Conservation (phyloP, 2,888 invertebrate species). For the Leucoptera coffeella region DNA sequence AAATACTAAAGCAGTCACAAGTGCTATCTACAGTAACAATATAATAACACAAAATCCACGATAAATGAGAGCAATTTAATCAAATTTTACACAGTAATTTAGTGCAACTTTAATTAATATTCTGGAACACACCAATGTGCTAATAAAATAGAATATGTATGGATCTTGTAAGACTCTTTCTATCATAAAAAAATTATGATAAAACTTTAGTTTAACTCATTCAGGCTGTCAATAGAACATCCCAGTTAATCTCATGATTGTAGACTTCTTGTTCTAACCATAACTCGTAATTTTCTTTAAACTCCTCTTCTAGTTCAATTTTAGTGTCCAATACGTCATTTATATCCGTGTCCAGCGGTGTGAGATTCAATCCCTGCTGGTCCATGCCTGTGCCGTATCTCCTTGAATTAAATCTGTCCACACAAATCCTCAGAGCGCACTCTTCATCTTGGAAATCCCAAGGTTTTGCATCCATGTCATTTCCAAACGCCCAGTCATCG, state of each 20-base stretch:
- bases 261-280: conserved; percentile 98
- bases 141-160: too few relatives aligned
- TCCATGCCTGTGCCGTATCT: conserved; percentile 63
- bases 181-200: too few relatives aligned
- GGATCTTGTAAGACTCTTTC: too few relatives aligned
- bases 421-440: conserved; percentile 85
- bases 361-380: conserved; percentile 53
- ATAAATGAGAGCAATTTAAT: too few relatives aligned
- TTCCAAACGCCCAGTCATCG: conserved; percentile 99
- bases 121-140: too few relatives aligned
- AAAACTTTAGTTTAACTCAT: too few relatives aligned
- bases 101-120: too few relatives aligned
- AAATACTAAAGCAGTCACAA: too few relatives aligned
- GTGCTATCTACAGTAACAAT: too few relatives aligned
- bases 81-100: too few relatives aligned
- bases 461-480: conserved; percentile 93
- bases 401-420: conserved; percentile 93
- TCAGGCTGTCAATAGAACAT: conserved; percentile 35
- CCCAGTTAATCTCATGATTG: conserved; percentile 78
- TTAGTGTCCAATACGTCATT: conserved; percentile 73
- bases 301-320: conserved; percentile 84
- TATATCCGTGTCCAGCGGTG: conserved; percentile 73
- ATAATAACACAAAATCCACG: too few relatives aligned
- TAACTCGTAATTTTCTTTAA: conserved; percentile 85
- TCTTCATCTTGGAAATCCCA: conserved; percentile 99